Conservation (phyloP, 2,797 vertebrate genomes). For the Enteromius viviparus region DNA sequence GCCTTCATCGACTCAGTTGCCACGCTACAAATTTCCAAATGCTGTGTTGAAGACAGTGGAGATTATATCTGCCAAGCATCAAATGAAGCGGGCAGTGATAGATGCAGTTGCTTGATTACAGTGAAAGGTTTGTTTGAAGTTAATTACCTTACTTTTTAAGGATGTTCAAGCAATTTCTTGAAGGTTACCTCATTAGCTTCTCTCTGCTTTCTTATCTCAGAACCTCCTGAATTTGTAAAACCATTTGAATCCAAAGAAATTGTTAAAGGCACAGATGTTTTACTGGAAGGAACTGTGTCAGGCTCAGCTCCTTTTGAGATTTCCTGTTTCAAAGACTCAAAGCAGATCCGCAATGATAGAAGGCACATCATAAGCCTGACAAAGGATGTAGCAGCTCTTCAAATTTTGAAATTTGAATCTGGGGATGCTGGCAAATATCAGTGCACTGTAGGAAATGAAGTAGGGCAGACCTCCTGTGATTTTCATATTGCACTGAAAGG, state of each 20-base stretch:
- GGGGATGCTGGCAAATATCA: conserved; percentile 89
- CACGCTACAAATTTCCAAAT: conserved; percentile 77
- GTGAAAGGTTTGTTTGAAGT: conserved; percentile 90
- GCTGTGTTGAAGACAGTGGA: conserved; percentile 84
- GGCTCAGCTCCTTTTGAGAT: conserved; percentile 92
- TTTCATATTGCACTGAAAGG: conserved; percentile 91
- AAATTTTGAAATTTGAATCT: conserved; percentile 87
- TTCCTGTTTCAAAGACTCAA: conserved; percentile 90
- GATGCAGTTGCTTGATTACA: conserved; percentile 86
- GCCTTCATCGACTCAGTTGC: conserved; percentile 78
- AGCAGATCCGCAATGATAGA: conserved; percentile 87
- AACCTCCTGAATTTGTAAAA: conserved; percentile 90
- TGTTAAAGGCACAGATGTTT: conserved; percentile 91
- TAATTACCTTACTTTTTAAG: not conserved
- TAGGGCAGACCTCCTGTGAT: conserved; percentile 86
- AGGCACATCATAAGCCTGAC: conserved; percentile 89
- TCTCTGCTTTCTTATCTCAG: conserved; percentile 76
- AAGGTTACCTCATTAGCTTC: not conserved
- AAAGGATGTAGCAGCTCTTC: conserved; percentile 84
- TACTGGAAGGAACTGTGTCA: conserved; percentile 86
- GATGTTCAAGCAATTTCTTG: not conserved
- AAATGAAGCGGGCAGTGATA: conserved; percentile 93
- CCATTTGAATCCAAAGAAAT: conserved; percentile 89
- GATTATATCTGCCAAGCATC: conserved; percentile 91
- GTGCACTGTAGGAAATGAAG: conserved; percentile 90